Conservation (phyloP, 2,113 vertebrate species). For the Phyllostomus discolor region DNA sequence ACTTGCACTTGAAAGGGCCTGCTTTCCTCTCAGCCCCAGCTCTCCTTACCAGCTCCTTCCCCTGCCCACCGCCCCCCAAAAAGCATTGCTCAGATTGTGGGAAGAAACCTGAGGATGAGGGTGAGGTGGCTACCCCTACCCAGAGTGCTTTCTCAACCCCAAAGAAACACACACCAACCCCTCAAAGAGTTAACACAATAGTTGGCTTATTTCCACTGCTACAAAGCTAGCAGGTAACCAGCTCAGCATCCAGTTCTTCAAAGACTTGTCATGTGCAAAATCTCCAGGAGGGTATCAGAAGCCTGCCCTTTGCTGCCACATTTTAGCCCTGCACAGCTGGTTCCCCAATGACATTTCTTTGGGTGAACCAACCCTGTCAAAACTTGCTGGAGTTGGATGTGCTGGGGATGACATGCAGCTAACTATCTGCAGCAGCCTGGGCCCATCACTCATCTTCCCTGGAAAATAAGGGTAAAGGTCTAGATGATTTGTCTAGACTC, state of each 20-base stretch:
- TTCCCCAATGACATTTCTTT: neutral
- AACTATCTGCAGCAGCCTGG: neutral
- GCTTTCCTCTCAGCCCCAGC: neutral
- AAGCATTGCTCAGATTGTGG: neutral
- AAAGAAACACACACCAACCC: neutral
- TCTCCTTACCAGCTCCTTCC: neutral
- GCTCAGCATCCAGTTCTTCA: neutral
- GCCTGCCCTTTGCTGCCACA: neutral
- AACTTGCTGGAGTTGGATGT: neutral
- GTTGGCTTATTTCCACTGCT: neutral
- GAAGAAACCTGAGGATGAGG: constrained; percentile 22
- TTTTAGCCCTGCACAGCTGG: neutral
- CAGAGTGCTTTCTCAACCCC: neutral
- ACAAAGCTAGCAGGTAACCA: neutral
- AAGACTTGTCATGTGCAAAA: neutral
- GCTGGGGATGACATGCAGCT: neutral
- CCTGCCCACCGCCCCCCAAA: neutral
- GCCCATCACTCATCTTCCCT: neutral
- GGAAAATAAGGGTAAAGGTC: neutral
- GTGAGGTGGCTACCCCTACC: neutral
- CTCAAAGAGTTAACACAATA: neutral
- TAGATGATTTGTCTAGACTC: neutral
- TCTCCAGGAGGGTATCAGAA: neutral
- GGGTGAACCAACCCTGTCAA: neutral
- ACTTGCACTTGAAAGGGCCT: constrained; percentile 37